Percentiles rank a stretch among this genome's conserved stretches.
Conservation (phyloP, 2,797 vertebrate genomes). For the Typhlichthys subterraneus region DNA sequence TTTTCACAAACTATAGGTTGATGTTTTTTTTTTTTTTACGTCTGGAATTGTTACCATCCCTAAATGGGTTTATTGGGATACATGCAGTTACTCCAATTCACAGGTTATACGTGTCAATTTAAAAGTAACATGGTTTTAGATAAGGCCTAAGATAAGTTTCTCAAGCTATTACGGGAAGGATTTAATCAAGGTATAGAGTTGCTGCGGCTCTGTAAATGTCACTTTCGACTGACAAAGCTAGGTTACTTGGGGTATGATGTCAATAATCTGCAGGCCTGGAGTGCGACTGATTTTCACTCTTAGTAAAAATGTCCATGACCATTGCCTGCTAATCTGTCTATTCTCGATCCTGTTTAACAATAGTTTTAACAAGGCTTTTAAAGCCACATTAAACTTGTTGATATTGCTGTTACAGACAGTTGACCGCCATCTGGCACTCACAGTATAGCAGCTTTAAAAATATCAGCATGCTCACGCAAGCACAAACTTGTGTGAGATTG, state of each 20-base stretch:
- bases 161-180: conserved; percentile 19
- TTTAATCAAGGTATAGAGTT: conserved; percentile 26
- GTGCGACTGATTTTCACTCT: conserved; percentile 35
- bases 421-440: conserved; percentile 61
- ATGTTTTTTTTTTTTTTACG: conserved; percentile 26
- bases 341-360: conserved; percentile 57
- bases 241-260: conserved; percentile 14
- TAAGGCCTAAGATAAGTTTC: conserved; percentile 27
- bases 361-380: conserved; percentile 45
- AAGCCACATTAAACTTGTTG: conserved; percentile 65
- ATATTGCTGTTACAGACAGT: conserved; percentile 49
- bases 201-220: conserved; percentile 23
- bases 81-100: conserved; percentile 56
- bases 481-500: conserved; percentile 38
- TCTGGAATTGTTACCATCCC: conserved; percentile 34
- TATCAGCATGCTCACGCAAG: conserved; percentile 55
- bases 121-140: conserved; percentile 3
- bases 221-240: conserved; percentile 4
- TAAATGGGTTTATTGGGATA: conserved; percentile 46
- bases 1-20: conserved; percentile 16
- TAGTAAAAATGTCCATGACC: conserved; percentile 40
- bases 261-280: not conserved
- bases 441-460: conserved; percentile 52
- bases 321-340: conserved; percentile 53
- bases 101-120: no score